Conservation (phyloP, 2,888 invertebrate genomes). For the Sicus ferrugineus region DNA sequence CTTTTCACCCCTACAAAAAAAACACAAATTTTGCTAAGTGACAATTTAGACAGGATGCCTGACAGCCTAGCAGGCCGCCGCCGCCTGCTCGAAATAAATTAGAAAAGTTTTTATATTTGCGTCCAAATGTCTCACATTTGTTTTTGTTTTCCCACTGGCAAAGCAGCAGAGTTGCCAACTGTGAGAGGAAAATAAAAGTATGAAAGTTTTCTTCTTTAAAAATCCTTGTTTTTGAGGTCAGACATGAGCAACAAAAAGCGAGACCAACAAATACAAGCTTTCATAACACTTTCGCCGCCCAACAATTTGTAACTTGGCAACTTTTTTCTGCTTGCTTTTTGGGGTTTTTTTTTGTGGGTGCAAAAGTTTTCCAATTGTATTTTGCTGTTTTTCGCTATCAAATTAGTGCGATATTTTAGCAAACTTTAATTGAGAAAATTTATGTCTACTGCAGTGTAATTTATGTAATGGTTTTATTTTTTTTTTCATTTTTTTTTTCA, state of each 20-base stretch:
- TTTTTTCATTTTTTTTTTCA: not conserved
- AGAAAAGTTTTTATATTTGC: slow-evolving; percentile 28
- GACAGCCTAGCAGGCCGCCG: slow-evolving; percentile 14
- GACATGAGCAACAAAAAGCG: not conserved
- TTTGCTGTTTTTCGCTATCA: not conserved
- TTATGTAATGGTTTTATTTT: too few relatives aligned
- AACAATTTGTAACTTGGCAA: slow-evolving; percentile 1
- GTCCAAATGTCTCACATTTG: not conserved
- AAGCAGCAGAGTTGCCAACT: slow-evolving; percentile 13
- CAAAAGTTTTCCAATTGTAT: not conserved
- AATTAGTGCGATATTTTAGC: slow-evolving; percentile 8
- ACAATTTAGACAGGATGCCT: slow-evolving; percentile 19
- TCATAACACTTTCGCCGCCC: slow-evolving; percentile 16
- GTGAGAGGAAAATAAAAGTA: not conserved
- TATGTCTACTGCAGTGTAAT: not conserved
- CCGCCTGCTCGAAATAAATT: slow-evolving; percentile 21
- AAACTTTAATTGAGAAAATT: slow-evolving; percentile 19
- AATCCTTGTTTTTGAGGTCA: slow-evolving; percentile 24
- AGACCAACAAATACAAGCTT: not conserved
- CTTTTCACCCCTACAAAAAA: too few relatives aligned
- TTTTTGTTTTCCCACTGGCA: not conserved
- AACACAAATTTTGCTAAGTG: not conserved
- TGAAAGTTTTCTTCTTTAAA: not conserved
- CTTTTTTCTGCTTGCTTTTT: slow-evolving; percentile 10
- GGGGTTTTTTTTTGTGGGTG: slow-evolving; percentile 9